Conservation (phyloP, 2,113 vertebrate species). For the Psammodynastes pulverulentus region DNA sequence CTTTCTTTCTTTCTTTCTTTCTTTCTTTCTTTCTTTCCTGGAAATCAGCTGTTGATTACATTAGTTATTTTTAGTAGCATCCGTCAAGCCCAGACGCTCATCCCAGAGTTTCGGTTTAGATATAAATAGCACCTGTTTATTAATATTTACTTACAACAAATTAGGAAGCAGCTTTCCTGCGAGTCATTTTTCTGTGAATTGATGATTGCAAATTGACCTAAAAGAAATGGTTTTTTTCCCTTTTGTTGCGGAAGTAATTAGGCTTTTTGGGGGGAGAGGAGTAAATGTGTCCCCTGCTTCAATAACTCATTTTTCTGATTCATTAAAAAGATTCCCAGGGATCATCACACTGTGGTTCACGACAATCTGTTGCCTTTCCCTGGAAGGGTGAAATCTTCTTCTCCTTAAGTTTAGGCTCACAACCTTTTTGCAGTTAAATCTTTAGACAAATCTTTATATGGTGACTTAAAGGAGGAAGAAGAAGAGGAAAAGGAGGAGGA, state of each 20-base stretch:
- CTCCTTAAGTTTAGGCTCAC: neutral
- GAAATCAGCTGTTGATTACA: neutral
- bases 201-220: neutral
- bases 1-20: neutral
- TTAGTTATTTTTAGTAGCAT: neutral
- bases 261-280: neutral
- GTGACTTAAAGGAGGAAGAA: neutral
- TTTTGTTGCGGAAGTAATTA: neutral
- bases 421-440: neutral
- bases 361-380: neutral
- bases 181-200: neutral
- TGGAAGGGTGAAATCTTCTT: neutral
- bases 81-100: neutral
- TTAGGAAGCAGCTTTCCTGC: neutral
- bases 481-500: accelerated
- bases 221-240: neutral
- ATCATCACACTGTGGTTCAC: neutral
- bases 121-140: slow-evolving; percentile 11
- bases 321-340: neutral
- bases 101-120: neutral
- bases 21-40: neutral
- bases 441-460: neutral
- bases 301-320: neutral
- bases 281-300: neutral
- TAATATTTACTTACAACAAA: slow-evolving; percentile 9